These are phyloP conservation scores for Lacerta viridis DNA, from an alignment of 2,797 vertebrate species.

Conservation along the genomic window DNA sequence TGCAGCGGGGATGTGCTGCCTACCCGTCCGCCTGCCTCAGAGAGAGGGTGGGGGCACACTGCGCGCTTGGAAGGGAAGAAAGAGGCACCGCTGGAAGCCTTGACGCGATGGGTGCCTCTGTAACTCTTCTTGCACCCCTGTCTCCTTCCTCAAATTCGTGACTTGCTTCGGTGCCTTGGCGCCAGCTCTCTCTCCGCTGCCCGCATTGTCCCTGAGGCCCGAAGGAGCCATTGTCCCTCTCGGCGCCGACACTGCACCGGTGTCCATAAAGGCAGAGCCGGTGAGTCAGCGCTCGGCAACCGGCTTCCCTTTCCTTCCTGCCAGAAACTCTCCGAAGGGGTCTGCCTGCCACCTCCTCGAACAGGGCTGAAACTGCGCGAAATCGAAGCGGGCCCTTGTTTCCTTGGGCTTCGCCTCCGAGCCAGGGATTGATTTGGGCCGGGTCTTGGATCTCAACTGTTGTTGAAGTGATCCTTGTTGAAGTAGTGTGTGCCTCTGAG, in stretches of 20 bases:
- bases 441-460: background rate
- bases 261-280: rapidly evolving
- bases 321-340: background rate
- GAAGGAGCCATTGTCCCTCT: background rate
- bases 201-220: background rate
- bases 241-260: background rate
- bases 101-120: rapidly evolving
- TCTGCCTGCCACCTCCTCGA: background rate
- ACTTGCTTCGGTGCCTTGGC: background rate
- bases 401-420: too few relatives aligned
- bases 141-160: conserved; percentile 6
- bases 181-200: too few relatives aligned
- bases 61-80: background rate
- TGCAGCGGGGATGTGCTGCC: conserved; percentile 35
- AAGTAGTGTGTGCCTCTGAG: background rate
- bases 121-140: rapidly evolving
- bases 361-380: background rate
- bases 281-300: background rate
- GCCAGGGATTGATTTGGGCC: background rate
- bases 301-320: background rate
- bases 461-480: too few relatives aligned
- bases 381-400: too few relatives aligned
- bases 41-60: background rate
- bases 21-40: background rate
- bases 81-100: rapidly evolving